Conservation (phyloP, 1,140 invertebrate genomes). For the Colletes latitarsis region DNA sequence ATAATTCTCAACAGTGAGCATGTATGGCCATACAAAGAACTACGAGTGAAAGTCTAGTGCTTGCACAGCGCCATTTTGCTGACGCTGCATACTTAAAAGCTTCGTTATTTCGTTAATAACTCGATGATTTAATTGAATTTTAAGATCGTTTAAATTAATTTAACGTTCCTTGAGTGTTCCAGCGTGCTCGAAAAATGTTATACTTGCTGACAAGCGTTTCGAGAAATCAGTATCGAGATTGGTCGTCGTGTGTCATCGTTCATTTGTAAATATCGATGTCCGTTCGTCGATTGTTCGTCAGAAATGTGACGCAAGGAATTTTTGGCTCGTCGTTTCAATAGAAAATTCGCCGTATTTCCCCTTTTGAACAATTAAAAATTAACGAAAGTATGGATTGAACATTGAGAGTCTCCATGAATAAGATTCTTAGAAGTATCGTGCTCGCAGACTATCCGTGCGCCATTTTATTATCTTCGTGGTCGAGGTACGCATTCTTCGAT, state of each 20-base stretch:
- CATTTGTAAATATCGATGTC: slow-evolving; percentile 46
- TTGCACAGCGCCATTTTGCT: too few relatives aligned
- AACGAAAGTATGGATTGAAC: slow-evolving; percentile 13
- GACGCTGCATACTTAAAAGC: too few relatives aligned
- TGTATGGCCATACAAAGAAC: too few relatives aligned
- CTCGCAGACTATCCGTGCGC: background rate
- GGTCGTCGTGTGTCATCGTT: slow-evolving; percentile 10
- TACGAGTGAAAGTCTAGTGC: too few relatives aligned
- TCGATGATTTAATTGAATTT: too few relatives aligned
- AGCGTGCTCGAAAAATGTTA: background rate
- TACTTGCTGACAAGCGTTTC: background rate
- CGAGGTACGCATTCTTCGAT: background rate
- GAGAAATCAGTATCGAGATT: background rate
- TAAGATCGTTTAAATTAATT: too few relatives aligned
- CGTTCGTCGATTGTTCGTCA: background rate
- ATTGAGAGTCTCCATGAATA: slow-evolving; percentile 1
- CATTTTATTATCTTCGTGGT: slow-evolving; percentile 3
- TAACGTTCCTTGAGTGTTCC: background rate
- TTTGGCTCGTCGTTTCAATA: slow-evolving; percentile 4
- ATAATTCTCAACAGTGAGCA: too few relatives aligned
- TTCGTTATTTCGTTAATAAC: too few relatives aligned
- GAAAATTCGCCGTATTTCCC: slow-evolving; percentile 47
- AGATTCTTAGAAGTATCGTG: background rate
- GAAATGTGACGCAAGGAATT: slow-evolving; percentile 32
- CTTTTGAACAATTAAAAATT: background rate